Percentiles rank a stretch among this genome's conserved stretches.
Evolutionary conservation across 92 coral and sea anemone genomes (phyloP).

Genomic region (Phenganax subtilis): DNA sequence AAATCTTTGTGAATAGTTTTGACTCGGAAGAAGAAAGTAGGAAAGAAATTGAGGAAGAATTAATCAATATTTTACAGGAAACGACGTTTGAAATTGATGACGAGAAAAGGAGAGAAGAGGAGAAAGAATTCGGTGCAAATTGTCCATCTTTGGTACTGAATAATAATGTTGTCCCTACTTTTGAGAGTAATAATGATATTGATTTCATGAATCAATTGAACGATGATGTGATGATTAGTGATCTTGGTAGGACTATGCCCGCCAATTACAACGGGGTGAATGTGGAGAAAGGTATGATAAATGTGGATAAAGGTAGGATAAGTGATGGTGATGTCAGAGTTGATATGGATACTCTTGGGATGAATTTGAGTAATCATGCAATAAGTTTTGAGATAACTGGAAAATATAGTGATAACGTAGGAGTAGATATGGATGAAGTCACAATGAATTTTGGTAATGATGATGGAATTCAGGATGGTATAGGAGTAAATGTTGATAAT

Average conservation of each 20-base stretch:
- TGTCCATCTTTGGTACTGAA: neutral
- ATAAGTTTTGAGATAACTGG: neutral
- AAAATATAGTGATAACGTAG: neutral
- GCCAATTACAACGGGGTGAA: neutral
- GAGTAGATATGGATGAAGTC: neutral
- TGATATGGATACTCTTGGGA: neutral
- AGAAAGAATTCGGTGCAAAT: neutral
- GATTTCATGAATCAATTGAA: conserved; percentile 28
- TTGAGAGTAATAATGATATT: conserved; percentile 21
- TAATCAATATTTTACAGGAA: conserved; percentile 18
- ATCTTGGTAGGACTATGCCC: neutral
- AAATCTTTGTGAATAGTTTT: neutral
- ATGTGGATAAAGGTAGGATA: neutral
- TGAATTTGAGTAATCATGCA: neutral
- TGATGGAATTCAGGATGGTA: neutral
- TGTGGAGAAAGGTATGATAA: neutral
- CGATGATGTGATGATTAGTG: conserved; percentile 33
- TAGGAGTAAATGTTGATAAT: neutral
- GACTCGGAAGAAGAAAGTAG: conserved; percentile 21
- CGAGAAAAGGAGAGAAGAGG: neutral
- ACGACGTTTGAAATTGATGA: neutral
- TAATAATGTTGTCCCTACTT: neutral
- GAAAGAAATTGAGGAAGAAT: conserved; percentile 18
- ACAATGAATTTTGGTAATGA: neutral
- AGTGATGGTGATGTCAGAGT: neutral